phyloP scores from a whole-genome alignment of 2,888 invertebrate species.

The Meandrusa payeni region DNA sequence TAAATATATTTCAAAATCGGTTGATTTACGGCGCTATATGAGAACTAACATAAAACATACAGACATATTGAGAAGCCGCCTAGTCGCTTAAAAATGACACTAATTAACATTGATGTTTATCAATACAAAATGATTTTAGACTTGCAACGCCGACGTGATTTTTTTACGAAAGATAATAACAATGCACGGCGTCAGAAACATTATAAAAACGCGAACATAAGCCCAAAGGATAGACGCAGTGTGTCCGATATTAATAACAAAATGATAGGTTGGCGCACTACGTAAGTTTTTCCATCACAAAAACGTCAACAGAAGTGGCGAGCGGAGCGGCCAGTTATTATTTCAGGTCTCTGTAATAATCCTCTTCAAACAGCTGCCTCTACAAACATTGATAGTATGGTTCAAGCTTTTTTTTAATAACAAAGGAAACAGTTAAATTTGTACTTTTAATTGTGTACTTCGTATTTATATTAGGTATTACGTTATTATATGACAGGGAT shows the following conservation, averaged over 20 bases:
- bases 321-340: conserved; percentile 69
- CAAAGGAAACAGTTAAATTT: too few species aligned
- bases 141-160: conserved; percentile 2
- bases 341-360: conserved; percentile 65
- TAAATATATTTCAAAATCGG: too few species aligned
- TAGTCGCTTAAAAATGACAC: too few species aligned
- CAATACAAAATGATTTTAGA: too few species aligned
- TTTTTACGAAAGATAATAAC: conserved; percentile 14
- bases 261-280: conserved; percentile 66
- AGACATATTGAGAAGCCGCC: too few species aligned
- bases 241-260: conserved; percentile 78
- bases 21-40: too few species aligned
- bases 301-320: conserved; percentile 76
- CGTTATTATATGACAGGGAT: too few species aligned
- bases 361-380: conserved; percentile 71
- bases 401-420: too few species aligned
- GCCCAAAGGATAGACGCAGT: conserved; percentile 71
- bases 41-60: too few species aligned
- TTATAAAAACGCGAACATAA: conserved; percentile 65
- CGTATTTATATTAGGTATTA: too few species aligned
- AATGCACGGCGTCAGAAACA: conserved; percentile 26
- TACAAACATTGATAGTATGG: conserved; percentile 75
- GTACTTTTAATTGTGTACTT: too few species aligned
- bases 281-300: conserved; percentile 68
- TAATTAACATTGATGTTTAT: too few species aligned